A percentile compares a stretch with the other conserved stretches of the same genome.
Conservation (phyloP, 2,113 vertebrate species). For the Fregetta grallaria region DNA sequence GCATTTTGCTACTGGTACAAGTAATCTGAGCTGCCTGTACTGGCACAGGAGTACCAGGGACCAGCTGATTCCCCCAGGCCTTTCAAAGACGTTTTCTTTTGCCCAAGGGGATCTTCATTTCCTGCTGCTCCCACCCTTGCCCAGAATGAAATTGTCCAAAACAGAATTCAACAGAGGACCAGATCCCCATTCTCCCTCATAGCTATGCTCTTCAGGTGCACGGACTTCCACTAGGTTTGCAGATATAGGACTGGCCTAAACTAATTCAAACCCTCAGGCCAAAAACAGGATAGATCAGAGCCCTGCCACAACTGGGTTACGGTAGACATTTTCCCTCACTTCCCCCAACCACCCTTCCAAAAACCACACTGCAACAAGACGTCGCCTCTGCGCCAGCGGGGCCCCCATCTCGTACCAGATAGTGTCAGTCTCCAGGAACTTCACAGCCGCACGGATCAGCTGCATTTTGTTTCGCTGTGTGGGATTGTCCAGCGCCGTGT, state of each 20-base stretch:
- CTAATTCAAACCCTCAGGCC: neutral
- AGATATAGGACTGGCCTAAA: neutral
- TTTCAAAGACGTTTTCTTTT: neutral
- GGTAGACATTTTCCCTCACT: neutral
- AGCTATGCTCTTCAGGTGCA: neutral
- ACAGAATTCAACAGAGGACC: neutral
- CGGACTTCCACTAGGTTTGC: neutral
- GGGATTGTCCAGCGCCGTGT: constrained; percentile 95
- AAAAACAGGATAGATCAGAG: neutral
- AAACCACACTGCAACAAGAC: neutral
- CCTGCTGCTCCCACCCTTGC: neutral
- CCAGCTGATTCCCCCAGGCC: neutral
- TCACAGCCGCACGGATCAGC: constrained; percentile 86
- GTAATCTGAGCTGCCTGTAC: neutral
- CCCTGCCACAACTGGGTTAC: neutral
- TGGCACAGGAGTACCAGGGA: neutral
- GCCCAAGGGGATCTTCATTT: neutral
- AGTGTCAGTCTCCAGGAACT: constrained; percentile 95
- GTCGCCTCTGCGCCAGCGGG: rapidly evolving
- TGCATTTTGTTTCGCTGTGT: constrained; percentile 83
- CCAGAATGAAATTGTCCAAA: neutral
- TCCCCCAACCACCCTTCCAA: neutral
- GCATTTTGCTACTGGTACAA: neutral
- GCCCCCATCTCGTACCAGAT: constrained; percentile 79
- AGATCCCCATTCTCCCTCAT: neutral